Base-by-base conservation (phyloP, 2,113 vertebrate species). In the Hydrochoerus hydrochaeris region DNA sequence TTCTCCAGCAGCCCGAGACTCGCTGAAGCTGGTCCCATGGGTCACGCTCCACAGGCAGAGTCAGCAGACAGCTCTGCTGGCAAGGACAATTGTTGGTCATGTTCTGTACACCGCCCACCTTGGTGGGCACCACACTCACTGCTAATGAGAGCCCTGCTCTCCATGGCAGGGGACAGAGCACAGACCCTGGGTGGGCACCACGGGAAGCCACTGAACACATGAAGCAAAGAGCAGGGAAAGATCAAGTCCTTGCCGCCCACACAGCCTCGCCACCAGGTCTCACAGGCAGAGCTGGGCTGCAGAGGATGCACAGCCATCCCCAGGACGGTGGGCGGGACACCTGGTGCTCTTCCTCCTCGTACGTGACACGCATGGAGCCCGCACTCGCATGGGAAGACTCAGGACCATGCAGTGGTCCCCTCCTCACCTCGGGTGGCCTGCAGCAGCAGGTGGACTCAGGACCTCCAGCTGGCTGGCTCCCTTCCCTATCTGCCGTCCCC, bases 101-200 rank as follows among this genome's bases (percentile, higher is more conserved):
- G 30, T 5, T 19, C 16, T 19, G 11, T 46, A 44, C 1, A 16
- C 16, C 11, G 3, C 4, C 7, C 3, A 3, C 4, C 9, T 19
- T 12, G 12, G 24, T 16, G 22, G 30, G 44, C 85, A 60, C 32
- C 12, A 2, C 0, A 0, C 20, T 1, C 1, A 16, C 1, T 26
- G 7, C 1, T 4, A 28, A 14, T 0, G 12, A n/a, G 11, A 0
- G 2, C 78, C 7, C 58, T 2, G 5, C 5, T 30, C 41, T 9
- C 52, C 26, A 12, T 19, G 13, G 24, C 38, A 20, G 19, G 12
- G 35, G 9, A n/a, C 16, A 32, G 30, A 22, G 28, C 26, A 0
- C 0, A 4, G 38, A 4, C 20, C 46, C 35, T 8, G 0, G 62
- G 11, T 1, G 4, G 69, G 26, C 7, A 35, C 0, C 35, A 11